Percentiles rank a stretch among this genome's conserved stretches.
phyloP scores from a whole-genome alignment of 2,888 invertebrate genomes.

The Pseudococcus longispinus region DNA sequence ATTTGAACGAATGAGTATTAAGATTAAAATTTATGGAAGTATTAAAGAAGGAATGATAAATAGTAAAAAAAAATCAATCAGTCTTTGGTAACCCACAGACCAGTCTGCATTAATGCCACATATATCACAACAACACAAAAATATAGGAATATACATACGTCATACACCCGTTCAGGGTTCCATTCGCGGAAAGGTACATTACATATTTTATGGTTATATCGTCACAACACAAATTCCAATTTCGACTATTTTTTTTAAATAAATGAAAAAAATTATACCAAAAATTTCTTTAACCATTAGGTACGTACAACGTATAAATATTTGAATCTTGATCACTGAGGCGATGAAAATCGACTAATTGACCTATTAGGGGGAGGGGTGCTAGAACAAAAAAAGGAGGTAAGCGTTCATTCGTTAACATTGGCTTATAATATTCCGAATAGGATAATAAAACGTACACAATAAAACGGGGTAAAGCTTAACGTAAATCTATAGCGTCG shows the following conservation, averaged over 20 bases:
- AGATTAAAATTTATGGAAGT: slow-evolving; percentile 19
- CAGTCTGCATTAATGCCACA: slow-evolving; percentile 42
- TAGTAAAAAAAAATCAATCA: slow-evolving; percentile 34
- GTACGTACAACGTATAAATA: neutral
- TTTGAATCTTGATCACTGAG: neutral
- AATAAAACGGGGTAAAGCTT: neutral
- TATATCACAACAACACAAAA: slow-evolving; percentile 31
- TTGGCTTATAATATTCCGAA: neutral
- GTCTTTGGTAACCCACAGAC: slow-evolving; percentile 44
- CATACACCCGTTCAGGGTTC: no score
- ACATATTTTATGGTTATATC: neutral
- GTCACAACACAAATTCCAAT: neutral
- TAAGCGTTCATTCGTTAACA: neutral
- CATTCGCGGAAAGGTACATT: no score
- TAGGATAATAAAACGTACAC: neutral
- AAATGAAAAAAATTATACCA: neutral
- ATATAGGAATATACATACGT: neutral
- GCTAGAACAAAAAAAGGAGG: neutral
- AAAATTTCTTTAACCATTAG: neutral
- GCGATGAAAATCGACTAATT: neutral
- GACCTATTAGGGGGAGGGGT: neutral
- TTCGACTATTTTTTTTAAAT: neutral
- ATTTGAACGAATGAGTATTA: neutral
- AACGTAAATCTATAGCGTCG: slow-evolving; percentile 50
- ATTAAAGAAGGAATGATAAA: slow-evolving; percentile 43